phyloP scores from a whole-genome alignment of 2,113 vertebrate species.

The Brachirus orientalis region DNA sequence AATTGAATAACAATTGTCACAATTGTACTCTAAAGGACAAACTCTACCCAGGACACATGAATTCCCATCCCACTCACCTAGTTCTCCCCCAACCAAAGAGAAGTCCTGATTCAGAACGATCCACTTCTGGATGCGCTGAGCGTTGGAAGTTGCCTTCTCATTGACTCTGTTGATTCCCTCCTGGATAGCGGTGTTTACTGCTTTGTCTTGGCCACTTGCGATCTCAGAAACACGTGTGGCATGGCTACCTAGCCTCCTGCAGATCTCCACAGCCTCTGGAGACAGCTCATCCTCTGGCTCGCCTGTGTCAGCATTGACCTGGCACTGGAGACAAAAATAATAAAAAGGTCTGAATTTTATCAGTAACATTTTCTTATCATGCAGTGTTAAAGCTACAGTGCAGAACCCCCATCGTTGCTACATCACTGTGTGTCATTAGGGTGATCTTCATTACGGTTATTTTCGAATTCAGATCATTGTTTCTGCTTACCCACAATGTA shows the following conservation, averaged over 20 bases:
- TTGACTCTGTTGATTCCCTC: conserved; percentile 86
- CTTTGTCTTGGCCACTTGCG: conserved; percentile 75
- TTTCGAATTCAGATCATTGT: too few relatives aligned
- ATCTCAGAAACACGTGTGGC: conserved; percentile 84
- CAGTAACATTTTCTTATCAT: not conserved
- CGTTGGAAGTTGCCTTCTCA: conserved; percentile 81
- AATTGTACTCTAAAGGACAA: too few relatives aligned
- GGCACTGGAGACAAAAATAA: conserved; percentile 75
- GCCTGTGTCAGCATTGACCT: conserved; percentile 71
- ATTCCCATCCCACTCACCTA: conserved; percentile 81
- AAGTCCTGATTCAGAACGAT: conserved; percentile 88
- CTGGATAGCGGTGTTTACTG: conserved; percentile 84
- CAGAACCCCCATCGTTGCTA: too few relatives aligned
- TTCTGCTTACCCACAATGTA: too few relatives aligned
- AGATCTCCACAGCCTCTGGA: conserved; percentile 81
- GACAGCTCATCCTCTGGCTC: conserved; percentile 84
- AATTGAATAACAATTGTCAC: too few relatives aligned
- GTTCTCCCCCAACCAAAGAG: conserved; percentile 86
- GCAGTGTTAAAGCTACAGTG: too few relatives aligned
- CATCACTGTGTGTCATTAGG: too few relatives aligned
- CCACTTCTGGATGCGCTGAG: conserved; percentile 93
- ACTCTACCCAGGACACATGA: too few relatives aligned
- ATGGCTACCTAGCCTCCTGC: conserved; percentile 85
- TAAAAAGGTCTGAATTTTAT: rapidly evolving
- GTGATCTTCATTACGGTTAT: too few relatives aligned